Evolutionary conservation across 2,888 invertebrate genomes (phyloP), one percentile per base, ranked within the genome.

Genomic region (Cynaeus angustus): DNA sequence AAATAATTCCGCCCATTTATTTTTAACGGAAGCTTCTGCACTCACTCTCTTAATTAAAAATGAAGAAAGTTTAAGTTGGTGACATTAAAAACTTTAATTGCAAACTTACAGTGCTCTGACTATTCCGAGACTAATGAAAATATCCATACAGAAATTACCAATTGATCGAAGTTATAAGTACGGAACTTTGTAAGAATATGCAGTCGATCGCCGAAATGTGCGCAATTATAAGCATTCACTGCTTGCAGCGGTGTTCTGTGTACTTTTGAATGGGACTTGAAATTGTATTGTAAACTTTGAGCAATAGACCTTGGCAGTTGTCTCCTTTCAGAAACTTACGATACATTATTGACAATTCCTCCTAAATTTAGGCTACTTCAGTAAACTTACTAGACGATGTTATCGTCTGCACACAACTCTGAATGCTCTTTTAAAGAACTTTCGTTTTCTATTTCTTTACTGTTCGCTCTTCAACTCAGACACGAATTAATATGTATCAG

Each of bases 401-500:
- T 59, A 59, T 46, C 59, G 14, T n/a, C 58, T 12, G 6, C 53
- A 55, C 38, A 41, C 41, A 30, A 58, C 43, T 28, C 28, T 59
- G 13, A 43, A 21, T 58, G 43, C 26, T 12, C 10, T 9, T 46
- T 46, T n/a, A 46, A 28, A 28, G 28, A 59, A 50, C 26, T 28
- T 50, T 28, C 26, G 28, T 5, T 10, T 9, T 50, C 10, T 26
- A 21, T n/a, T 5, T 10, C 41, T 1, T 7, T 8, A n/a, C 37
- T 8, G 8, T 37, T n/a, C n/a, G 37, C 37, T 37, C 37, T 37
- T 37, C n/a, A 8, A 30, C 8, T 37, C 30, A 30, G 8, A 37
- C 37, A 2, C 37, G 43, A 43, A 38, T 61, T 61, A 61, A 48
- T 61, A 61, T 61, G 46, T 46, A 61, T 61, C 61, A 48, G 48